Conservation (phyloP, 2,797 vertebrate genomes). For the Brachymystax lenok region DNA sequence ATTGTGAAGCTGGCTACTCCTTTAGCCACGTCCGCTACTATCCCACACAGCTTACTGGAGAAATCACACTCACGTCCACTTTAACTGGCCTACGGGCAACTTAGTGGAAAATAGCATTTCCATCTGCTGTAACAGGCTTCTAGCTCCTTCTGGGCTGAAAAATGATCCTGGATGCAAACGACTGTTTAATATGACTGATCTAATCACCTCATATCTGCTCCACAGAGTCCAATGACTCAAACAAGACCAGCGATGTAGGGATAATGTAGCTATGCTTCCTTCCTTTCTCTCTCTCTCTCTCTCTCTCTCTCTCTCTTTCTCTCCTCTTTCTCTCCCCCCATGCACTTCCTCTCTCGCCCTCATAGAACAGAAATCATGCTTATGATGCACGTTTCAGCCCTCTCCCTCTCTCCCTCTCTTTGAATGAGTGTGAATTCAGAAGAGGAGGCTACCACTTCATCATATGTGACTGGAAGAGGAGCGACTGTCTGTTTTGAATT, state of each 20-base stretch:
- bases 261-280: background rate
- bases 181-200: background rate
- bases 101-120: background rate
- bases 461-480: conserved; percentile 58
- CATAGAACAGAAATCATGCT: too few relatives aligned
- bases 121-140: background rate
- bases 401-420: too few relatives aligned
- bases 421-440: conserved; percentile 55
- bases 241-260: background rate
- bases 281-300: background rate
- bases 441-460: conserved; percentile 56
- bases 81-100: conserved; percentile 41
- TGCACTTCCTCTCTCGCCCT: too few relatives aligned
- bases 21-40: conserved; percentile 43
- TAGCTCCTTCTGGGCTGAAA: background rate
- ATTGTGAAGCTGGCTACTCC: conserved; percentile 51
- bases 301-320: background rate
- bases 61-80: conserved; percentile 62
- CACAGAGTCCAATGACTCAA: background rate
- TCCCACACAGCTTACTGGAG: conserved; percentile 54
- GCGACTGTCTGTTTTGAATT: conserved; percentile 60
- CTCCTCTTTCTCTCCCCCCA: background rate
- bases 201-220: conserved; percentile 1
- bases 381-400: too few relatives aligned
- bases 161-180: background rate